Evolutionary conservation across 2,797 vertebrate species (phyloP).

Genomic region (Ptychadena robeensis): DNA sequence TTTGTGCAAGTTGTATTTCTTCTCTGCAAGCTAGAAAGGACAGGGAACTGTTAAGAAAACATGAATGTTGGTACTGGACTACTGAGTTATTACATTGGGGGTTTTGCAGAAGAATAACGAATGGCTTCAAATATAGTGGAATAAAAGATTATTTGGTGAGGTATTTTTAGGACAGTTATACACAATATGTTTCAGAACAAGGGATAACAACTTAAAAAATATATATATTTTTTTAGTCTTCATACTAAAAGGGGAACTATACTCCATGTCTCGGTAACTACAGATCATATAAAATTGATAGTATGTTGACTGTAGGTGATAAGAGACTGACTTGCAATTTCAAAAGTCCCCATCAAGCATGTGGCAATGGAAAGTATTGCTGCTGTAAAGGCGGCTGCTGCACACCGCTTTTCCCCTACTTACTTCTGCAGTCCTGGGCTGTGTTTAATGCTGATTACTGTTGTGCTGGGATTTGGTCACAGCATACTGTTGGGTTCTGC

Average conservation of each 20-base stretch:
- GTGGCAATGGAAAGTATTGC: too few relatives aligned
- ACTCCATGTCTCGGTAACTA: constrained; percentile 54
- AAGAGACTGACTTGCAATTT: not conserved
- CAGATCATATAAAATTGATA: constrained; percentile 69
- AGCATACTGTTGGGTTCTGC: too few relatives aligned
- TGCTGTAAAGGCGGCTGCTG: too few relatives aligned
- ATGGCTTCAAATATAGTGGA: constrained; percentile 37
- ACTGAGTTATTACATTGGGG: constrained; percentile 55
- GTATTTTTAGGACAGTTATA: constrained; percentile 15
- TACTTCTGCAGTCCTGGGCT: too few relatives aligned
- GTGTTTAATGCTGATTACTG: too few relatives aligned
- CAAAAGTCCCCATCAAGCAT: too few relatives aligned
- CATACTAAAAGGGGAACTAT: too few relatives aligned
- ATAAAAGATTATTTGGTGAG: constrained; percentile 25
- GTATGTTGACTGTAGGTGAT: constrained; percentile 65
- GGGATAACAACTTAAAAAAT: too few relatives aligned
- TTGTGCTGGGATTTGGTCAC: too few relatives aligned
- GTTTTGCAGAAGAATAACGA: constrained; percentile 47
- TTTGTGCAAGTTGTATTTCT: constrained; percentile 50
- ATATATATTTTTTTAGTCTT: too few relatives aligned
- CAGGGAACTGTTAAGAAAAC: constrained; percentile 54
- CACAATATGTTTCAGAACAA: too few relatives aligned
- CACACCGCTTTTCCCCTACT: too few relatives aligned
- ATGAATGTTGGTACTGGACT: constrained; percentile 45
- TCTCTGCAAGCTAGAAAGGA: constrained; percentile 31